Evolutionary conservation across 2,113 vertebrate genomes (phyloP).

Genomic region (Fregata magnificens): DNA sequence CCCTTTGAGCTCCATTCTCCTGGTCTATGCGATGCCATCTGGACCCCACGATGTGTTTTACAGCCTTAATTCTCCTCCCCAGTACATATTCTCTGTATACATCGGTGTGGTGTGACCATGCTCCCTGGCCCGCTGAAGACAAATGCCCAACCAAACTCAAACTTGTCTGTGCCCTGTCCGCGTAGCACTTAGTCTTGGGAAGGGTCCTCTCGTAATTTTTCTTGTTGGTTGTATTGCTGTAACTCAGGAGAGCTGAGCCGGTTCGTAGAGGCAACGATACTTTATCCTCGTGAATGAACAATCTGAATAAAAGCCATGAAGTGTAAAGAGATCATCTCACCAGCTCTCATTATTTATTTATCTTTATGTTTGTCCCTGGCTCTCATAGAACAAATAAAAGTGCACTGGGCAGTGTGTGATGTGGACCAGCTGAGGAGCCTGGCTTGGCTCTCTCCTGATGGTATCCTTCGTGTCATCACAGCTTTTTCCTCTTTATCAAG

Average conservation of each 20-base stretch:
- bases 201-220: not conserved
- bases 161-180: rapidly evolving
- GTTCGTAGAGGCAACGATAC: not conserved
- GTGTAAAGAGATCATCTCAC: too few relatives aligned
- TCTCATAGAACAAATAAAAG: not conserved
- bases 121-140: not conserved
- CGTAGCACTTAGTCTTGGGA: not conserved
- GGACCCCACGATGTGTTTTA: not conserved
- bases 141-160: not conserved
- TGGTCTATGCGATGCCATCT: not conserved
- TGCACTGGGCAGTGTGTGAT: not conserved
- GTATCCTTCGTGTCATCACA: not conserved
- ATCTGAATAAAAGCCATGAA: not conserved
- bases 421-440: not conserved
- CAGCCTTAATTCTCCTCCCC: not conserved
- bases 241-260: not conserved
- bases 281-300: not conserved
- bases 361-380: not conserved
- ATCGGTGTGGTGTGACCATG: not conserved
- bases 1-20: not conserved
- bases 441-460: not conserved
- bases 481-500: not conserved
- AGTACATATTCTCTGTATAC: not conserved
- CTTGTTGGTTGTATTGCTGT: not conserved
- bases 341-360: not conserved